Evolutionary conservation across 35 echinoderm and acorn worm species (phyloP), one percentile per base, ranked within the genome.

Genomic region (Amphiura filiformis): DNA sequence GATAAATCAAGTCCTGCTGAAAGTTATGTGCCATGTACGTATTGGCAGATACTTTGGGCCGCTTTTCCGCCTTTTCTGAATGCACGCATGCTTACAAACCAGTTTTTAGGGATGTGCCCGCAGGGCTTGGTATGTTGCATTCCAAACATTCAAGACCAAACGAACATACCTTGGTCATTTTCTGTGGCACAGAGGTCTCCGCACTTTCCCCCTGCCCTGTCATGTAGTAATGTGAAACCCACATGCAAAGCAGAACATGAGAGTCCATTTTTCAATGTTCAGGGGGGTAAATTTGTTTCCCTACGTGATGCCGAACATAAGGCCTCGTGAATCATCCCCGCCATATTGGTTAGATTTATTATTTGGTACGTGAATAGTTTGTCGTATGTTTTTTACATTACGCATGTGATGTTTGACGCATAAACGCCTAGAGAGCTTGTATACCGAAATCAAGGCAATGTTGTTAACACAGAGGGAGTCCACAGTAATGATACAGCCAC

Each of bases 1-100:
- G 7, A 70, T 70, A 70, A 70, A 70, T 70, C 61, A 70, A 70
- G 61, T 70, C 61, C 1, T n/a, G 61, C 61, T 70, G 61, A 70
- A 70, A 70, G 61, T 70, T 70, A 70, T n/a, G 61, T 70, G 26
- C 61, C 61, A 70, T 3, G 61, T 70, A 70, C 28, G 61, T 70
- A 70, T 70, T 70, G 61, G 61, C 61, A 70, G 26, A 2, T 23
- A 70, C 28, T 70, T 70, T 70, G 61, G 61, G 61, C 11, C 61
- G 61, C 61, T 70, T 70, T 70, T 70, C 11, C 61, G 26, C 61
- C 9, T 26, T 11, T 20, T 11, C 44, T 52, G 7, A 52, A 52
- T 23, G 61, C 11, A 15, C 9, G 61, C 61, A n/a, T 70, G 28
- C 61, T 23, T 30, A 52, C 20, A 20, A 18, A 70, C 17, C 61